These are phyloP conservation scores for Rhinoptilus africanus DNA, from an alignment of 2,113 vertebrate genomes.

Conservation along the genomic window DNA sequence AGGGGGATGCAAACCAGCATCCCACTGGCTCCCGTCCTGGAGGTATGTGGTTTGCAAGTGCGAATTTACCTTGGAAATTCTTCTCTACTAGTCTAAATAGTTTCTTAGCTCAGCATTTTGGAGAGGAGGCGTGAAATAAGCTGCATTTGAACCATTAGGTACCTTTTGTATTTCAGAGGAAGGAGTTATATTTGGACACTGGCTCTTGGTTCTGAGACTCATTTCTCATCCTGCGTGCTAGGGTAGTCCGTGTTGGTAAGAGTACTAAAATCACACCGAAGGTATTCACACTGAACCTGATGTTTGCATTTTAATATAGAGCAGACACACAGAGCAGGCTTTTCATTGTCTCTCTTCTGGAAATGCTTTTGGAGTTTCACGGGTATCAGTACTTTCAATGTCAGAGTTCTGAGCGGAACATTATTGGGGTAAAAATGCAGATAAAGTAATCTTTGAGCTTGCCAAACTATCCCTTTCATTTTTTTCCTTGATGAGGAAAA, in stretches of 20 bases:
- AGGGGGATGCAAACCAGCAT: not conserved
- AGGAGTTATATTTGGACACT: not conserved
- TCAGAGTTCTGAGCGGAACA: not conserved
- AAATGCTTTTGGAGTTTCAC: not conserved
- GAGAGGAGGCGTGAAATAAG: not conserved
- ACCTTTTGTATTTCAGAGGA: not conserved
- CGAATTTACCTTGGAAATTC: not conserved
- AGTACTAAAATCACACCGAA: not conserved
- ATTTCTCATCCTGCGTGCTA: not conserved
- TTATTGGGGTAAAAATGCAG: not conserved
- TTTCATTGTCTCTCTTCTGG: not conserved
- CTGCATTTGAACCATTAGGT: not conserved
- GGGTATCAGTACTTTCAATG: not conserved
- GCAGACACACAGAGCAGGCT: not conserved
- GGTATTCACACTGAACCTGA: not conserved
- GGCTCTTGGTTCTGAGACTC: not conserved
- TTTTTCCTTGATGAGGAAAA: not conserved
- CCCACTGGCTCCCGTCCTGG: not conserved
- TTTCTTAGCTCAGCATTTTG: not conserved
- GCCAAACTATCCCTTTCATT: not conserved
- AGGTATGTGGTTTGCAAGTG: not conserved
- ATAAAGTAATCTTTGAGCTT: not conserved
- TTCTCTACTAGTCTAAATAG: not conserved
- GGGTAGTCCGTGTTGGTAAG: not conserved
- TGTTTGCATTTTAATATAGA: not conserved